These are phyloP conservation scores for Chaenocephalus aceratus DNA, from an alignment of 2,113 vertebrate species.

Conservation along the genomic window DNA sequence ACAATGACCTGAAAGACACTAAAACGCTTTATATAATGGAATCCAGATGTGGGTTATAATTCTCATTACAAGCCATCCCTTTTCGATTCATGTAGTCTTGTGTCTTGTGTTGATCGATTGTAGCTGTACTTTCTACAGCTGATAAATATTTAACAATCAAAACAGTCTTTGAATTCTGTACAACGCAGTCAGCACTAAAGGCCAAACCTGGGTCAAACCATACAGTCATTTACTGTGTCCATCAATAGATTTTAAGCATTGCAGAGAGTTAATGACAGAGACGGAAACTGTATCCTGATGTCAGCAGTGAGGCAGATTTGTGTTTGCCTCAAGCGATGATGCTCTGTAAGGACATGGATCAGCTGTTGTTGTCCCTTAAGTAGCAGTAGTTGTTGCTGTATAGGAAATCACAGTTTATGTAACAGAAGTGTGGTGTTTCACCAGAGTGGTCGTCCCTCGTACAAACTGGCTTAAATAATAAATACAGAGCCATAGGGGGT, in stretches of 20 bases:
- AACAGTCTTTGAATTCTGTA: background rate
- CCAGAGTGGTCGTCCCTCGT: slow-evolving; percentile 34
- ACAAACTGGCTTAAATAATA: slow-evolving; percentile 73
- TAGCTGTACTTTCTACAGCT: too few species aligned
- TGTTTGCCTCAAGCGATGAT: background rate
- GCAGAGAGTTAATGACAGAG: slow-evolving; percentile 29
- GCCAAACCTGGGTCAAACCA: background rate
- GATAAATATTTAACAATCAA: background rate
- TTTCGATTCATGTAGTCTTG: background rate
- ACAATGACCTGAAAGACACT: background rate
- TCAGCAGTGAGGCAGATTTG: slow-evolving; percentile 4
- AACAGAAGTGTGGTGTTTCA: slow-evolving; percentile 45
- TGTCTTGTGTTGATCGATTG: background rate
- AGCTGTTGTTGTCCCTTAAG: background rate
- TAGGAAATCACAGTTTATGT: slow-evolving; percentile 35
- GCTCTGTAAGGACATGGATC: background rate
- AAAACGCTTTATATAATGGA: background rate
- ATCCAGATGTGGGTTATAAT: background rate
- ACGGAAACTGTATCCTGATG: slow-evolving; percentile 17
- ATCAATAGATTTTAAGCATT: background rate
- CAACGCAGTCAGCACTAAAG: background rate
- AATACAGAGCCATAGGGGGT: slow-evolving; percentile 61
- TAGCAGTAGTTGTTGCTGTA: background rate
- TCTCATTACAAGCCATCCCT: background rate
- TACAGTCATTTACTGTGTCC: background rate